phyloP scores from a whole-genome alignment of 37 sponge, comb jelly and placozoan species.

The Beroe forskalii region DNA sequence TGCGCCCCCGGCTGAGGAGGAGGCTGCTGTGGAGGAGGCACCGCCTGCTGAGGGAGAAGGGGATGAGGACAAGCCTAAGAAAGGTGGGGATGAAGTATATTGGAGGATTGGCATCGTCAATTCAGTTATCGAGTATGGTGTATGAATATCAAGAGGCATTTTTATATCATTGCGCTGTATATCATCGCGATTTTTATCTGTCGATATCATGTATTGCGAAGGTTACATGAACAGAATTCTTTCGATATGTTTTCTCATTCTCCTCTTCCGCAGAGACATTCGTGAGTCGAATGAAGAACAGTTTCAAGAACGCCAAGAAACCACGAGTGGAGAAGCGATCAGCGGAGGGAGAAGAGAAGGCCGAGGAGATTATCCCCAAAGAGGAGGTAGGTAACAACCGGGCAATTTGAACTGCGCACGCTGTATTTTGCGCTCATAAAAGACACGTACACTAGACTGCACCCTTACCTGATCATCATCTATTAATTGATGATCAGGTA shows the following conservation, averaged over 20 bases:
- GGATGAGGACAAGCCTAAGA: constrained; percentile 38
- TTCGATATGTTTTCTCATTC: neutral
- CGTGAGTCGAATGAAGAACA: constrained; percentile 35
- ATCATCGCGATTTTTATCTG: neutral
- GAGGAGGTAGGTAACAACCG: constrained; percentile 18
- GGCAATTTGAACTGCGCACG: too few relatives aligned
- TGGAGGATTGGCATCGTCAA: too few relatives aligned
- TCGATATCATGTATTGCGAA: neutral
- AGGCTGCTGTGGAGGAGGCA: neutral
- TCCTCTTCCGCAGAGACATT: neutral
- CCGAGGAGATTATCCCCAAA: constrained; percentile 1
- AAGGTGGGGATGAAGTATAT: too few relatives aligned
- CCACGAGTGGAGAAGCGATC: constrained; percentile 3
- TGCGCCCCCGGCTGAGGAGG: constrained; percentile 19
- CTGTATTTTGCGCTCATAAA: neutral
- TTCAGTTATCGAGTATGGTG: too few relatives aligned
- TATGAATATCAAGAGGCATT: too few relatives aligned
- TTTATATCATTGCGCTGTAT: too few relatives aligned
- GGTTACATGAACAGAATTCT: neutral
- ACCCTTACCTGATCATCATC: too few relatives aligned
- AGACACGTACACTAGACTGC: neutral
- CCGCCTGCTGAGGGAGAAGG: neutral
- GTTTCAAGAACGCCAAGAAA: constrained; percentile 14
- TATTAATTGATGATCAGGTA: too few relatives aligned
- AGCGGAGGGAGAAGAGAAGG: neutral